Evolutionary conservation across 2,888 invertebrate genomes (phyloP).

Genomic region (Endotricha flammealis): DNA sequence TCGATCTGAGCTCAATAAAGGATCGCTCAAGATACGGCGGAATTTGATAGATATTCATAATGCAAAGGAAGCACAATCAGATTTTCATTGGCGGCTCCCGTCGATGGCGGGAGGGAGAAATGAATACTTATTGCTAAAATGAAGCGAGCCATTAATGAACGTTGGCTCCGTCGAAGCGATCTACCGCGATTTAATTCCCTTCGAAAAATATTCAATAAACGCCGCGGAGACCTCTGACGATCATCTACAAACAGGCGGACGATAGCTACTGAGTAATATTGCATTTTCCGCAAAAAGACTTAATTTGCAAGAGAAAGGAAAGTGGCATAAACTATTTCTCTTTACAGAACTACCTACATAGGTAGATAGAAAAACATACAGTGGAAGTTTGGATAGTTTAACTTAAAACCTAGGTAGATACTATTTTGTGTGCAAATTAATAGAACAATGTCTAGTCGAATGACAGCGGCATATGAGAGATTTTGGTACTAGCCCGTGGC

Average conservation of each 20-base stretch:
- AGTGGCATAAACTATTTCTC: too few relatives aligned
- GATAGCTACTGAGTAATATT: constrained; percentile 46
- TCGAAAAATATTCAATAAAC: constrained; percentile 71
- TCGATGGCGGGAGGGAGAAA: constrained; percentile 41
- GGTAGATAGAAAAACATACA: too few relatives aligned
- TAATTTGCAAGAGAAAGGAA: too few relatives aligned
- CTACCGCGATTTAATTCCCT: constrained; percentile 62
- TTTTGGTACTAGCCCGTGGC: too few relatives aligned
- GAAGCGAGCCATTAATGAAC: constrained; percentile 67
- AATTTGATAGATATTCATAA: constrained; percentile 68
- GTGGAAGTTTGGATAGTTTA: too few relatives aligned
- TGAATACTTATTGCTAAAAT: constrained; percentile 76
- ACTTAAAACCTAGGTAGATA: too few relatives aligned
- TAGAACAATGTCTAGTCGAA: too few relatives aligned
- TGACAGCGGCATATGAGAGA: too few relatives aligned
- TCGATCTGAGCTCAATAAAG: constrained; percentile 53
- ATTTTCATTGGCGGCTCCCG: constrained; percentile 55
- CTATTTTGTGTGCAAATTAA: too few relatives aligned
- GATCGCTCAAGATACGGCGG: constrained; percentile 41
- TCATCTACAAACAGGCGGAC: constrained; percentile 45
- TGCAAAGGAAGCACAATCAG: constrained; percentile 71
- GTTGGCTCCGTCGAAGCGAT: constrained; percentile 51
- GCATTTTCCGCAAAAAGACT: constrained; percentile 35
- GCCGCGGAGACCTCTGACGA: constrained; percentile 45
- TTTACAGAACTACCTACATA: too few relatives aligned